Percentiles rank a stretch among this genome's conserved stretches.
These are phyloP conservation scores for Dipus sagitta DNA, from an alignment of 2,797 vertebrate species.

Conservation along the genomic window DNA sequence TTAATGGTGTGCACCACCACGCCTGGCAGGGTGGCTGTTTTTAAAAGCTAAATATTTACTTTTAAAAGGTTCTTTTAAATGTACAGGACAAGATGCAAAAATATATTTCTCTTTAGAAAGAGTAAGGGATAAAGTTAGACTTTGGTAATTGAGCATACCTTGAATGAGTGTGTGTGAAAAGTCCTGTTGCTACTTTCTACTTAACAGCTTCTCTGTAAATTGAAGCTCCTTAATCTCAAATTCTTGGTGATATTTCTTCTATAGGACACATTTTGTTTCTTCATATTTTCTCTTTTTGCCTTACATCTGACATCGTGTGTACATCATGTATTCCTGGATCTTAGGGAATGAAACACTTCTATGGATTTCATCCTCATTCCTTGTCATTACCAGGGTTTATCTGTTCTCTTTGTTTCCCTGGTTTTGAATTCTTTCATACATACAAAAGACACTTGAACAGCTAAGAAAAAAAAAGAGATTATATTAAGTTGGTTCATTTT, in stretches of 20 bases:
- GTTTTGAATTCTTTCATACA: background rate
- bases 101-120: background rate
- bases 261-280: constrained; percentile 20
- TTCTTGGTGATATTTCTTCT: constrained; percentile 8
- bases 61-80: constrained; percentile 35
- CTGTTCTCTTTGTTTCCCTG: background rate
- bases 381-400: constrained; percentile 10
- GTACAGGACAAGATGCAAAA: constrained; percentile 33
- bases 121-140: constrained; percentile 7
- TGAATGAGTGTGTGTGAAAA: constrained; percentile 33
- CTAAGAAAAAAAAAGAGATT: background rate
- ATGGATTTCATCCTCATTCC: background rate
- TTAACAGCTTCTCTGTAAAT: background rate
- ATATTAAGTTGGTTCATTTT: background rate
- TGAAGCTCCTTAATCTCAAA: background rate
- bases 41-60: background rate
- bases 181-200: background rate
- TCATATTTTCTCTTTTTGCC: background rate
- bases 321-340: background rate
- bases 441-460: background rate
- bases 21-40: background rate
- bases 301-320: background rate
- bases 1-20: no score
- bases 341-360: constrained; percentile 12
- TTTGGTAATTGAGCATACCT: constrained; percentile 38